Evolutionary conservation across 2,888 invertebrate genomes (phyloP).

Genomic region (Galerucella pusilla): DNA sequence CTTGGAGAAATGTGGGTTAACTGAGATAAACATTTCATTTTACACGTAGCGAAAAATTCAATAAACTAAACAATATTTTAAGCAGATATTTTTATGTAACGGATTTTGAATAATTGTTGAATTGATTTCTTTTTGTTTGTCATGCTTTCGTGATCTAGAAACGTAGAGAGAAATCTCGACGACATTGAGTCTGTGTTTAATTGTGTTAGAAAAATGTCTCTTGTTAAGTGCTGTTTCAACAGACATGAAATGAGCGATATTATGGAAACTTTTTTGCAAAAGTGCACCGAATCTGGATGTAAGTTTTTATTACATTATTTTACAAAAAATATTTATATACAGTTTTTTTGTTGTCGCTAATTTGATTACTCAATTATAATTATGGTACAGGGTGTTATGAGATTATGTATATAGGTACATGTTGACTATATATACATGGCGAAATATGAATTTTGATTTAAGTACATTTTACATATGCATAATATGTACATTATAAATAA

Average conservation of each 20-base stretch:
- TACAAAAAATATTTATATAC: too few species aligned
- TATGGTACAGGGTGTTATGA: too few species aligned
- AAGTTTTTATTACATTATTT: slow-evolving; percentile 65
- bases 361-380: too few species aligned
- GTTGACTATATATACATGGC: too few species aligned
- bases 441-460: too few species aligned
- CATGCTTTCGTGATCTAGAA: slow-evolving; percentile 13
- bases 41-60: not conserved
- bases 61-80: not conserved
- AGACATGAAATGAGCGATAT: slow-evolving; percentile 79
- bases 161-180: slow-evolving; percentile 5
- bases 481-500: too few species aligned
- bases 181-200: not conserved
- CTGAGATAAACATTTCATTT: not conserved
- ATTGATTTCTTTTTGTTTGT: slow-evolving; percentile 8
- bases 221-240: slow-evolving; percentile 85
- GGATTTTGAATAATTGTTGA: not conserved
- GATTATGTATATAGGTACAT: too few species aligned
- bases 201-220: slow-evolving; percentile 68
- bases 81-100: not conserved
- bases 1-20: slow-evolving; percentile 11
- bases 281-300: slow-evolving; percentile 86
- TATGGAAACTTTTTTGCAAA: slow-evolving; percentile 79
- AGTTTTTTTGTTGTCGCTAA: too few species aligned
- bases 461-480: too few species aligned